Evolutionary conservation across 2,797 vertebrate species (phyloP).

Genomic region (Chiloscyllium punctatum): DNA sequence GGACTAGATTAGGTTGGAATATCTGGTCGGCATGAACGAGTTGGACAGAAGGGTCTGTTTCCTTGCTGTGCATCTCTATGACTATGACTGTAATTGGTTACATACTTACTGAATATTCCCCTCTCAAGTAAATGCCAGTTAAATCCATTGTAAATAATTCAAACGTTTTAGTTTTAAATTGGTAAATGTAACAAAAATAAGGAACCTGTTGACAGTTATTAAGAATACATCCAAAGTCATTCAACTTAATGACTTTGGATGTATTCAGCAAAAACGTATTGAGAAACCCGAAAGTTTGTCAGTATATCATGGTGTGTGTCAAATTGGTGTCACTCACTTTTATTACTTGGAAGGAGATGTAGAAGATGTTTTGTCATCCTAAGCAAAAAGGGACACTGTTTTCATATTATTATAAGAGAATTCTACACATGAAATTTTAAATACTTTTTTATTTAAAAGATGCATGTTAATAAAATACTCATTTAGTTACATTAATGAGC

Average conservation of each 20-base stretch:
- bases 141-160: background rate
- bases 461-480: background rate
- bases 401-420: background rate
- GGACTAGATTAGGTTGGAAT: too few relatives aligned
- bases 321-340: background rate
- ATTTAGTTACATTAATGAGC: background rate
- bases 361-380: background rate
- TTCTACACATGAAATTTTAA: background rate
- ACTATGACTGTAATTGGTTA: too few relatives aligned
- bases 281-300: background rate
- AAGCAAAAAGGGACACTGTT: background rate
- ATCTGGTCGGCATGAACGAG: too few relatives aligned
- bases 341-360: background rate
- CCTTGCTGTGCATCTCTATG: too few relatives aligned
- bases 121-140: background rate
- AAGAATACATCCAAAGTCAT: too few relatives aligned
- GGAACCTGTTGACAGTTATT: background rate
- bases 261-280: background rate
- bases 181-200: background rate
- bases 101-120: background rate
- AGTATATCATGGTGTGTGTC: background rate
- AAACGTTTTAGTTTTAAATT: background rate
- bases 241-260: background rate
- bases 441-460: background rate
- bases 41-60: too few relatives aligned